Evolutionary conservation across 2,797 vertebrate genomes (phyloP).

Genomic region (Ctenochaetus hawaiiensis): DNA sequence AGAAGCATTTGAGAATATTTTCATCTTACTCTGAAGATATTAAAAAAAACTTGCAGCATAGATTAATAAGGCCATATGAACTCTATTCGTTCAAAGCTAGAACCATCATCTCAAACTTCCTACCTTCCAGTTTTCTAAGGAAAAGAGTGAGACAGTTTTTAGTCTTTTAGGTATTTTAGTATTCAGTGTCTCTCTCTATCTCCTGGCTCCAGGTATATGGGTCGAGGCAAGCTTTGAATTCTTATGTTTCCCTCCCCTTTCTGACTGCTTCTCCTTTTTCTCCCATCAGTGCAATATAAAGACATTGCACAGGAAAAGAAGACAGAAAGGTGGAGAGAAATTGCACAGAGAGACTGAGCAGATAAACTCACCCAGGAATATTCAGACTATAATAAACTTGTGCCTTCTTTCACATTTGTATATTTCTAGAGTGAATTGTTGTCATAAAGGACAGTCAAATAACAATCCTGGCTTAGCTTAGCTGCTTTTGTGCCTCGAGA

Average conservation of each 20-base stretch:
- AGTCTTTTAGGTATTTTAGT: conserved; percentile 17
- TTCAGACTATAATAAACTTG: too few species aligned
- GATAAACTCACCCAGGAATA: conserved; percentile 22
- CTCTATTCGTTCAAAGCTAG: not conserved
- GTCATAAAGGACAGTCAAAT: not conserved
- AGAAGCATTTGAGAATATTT: not conserved
- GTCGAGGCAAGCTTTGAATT: conserved; percentile 66
- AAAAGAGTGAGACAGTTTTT: not conserved
- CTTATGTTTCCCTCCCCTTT: conserved; percentile 11
- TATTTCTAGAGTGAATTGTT: not conserved
- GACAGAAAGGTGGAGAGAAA: conserved; percentile 20
- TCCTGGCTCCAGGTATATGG: conserved; percentile 69
- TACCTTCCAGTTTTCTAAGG: not conserved
- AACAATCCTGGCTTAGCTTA: not conserved
- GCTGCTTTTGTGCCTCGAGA: conserved; percentile 14
- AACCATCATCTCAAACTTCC: not conserved
- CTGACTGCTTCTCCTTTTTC: not conserved
- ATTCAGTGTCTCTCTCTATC: conserved; percentile 42
- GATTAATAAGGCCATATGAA: not conserved
- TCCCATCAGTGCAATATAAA: conserved; percentile 15
- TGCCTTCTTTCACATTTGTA: not conserved
- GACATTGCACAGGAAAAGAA: not conserved
- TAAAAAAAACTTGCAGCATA: not conserved
- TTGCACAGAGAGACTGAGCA: conserved; percentile 10
- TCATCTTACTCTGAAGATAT: not conserved